Conservation (phyloP, 2,797 vertebrate species). For the Neomorphus geoffroyi region DNA sequence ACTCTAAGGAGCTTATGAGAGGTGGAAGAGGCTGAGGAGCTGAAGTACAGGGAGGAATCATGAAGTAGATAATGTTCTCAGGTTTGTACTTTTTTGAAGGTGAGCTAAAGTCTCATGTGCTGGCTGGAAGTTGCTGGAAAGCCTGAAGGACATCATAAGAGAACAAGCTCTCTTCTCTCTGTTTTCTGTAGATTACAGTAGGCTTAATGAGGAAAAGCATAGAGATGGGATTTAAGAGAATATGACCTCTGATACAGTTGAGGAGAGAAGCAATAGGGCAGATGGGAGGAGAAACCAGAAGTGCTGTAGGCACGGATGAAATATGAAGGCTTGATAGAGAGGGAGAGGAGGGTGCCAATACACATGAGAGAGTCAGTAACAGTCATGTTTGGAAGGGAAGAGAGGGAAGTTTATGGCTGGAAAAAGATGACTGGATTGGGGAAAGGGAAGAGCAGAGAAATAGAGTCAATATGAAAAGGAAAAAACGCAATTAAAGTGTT, state of each 20-base stretch:
- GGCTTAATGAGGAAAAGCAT: background rate
- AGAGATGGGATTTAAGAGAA: background rate
- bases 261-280: background rate
- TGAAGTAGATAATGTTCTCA: background rate
- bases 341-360: background rate
- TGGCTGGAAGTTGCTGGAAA: background rate
- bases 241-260: background rate
- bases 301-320: background rate
- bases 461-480: background rate
- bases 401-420: background rate
- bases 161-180: background rate
- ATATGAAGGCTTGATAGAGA: background rate
- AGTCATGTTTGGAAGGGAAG: background rate
- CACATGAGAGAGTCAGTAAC: background rate
- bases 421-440: background rate
- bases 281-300: background rate
- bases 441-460: background rate
- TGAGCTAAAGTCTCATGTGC: background rate
- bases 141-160: background rate
- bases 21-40: background rate
- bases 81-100: conserved; percentile 2
- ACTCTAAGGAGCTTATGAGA: background rate
- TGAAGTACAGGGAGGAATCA: background rate
- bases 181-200: background rate
- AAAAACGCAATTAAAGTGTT: background rate